Percentiles rank a stretch among this genome's conserved stretches.
Conservation (phyloP, 2,888 invertebrate species). For the Drosophila ezoana region DNA sequence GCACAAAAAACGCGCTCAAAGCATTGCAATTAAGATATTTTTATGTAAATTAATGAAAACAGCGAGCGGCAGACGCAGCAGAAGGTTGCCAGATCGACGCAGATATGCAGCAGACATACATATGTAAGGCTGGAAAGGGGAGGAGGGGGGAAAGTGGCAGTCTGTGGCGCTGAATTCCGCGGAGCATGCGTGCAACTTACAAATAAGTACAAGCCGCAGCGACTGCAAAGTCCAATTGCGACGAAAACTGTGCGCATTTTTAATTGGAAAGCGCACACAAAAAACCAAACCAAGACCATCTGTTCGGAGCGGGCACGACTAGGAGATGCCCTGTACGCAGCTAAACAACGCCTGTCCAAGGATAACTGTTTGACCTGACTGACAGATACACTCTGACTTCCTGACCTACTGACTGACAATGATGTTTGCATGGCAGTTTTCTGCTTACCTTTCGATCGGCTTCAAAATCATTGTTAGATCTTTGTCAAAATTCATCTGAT, state of each 20-base stretch:
- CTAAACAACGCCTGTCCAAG: too few species aligned
- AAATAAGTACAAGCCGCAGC: constrained; percentile 71
- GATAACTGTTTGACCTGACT: too few species aligned
- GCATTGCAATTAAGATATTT: constrained; percentile 79
- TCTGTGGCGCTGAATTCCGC: constrained; percentile 8
- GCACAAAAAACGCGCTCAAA: constrained; percentile 8
- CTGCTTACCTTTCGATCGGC: too few species aligned
- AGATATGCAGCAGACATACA: constrained; percentile 1
- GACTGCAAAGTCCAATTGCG: constrained; percentile 64
- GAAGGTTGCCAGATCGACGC: constrained; percentile 20
- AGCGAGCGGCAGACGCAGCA: constrained; percentile 16
- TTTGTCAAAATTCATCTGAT: too few species aligned
- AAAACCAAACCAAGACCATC: constrained; percentile 1
- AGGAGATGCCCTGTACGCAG: neutral
- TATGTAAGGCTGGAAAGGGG: neutral
- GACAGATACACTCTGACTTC: too few species aligned
- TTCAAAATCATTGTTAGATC: too few species aligned
- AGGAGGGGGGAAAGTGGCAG: neutral
- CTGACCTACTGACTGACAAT: too few species aligned
- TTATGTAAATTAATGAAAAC: constrained; percentile 76
- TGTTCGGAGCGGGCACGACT: neutral
- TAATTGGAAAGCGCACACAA: constrained; percentile 69
- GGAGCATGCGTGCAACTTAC: constrained; percentile 73
- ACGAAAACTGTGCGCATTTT: constrained; percentile 66
- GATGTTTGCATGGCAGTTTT: too few species aligned